Evolutionary conservation across 2,888 invertebrate genomes (phyloP).

Genomic region (Alloscopus bannaensis): DNA sequence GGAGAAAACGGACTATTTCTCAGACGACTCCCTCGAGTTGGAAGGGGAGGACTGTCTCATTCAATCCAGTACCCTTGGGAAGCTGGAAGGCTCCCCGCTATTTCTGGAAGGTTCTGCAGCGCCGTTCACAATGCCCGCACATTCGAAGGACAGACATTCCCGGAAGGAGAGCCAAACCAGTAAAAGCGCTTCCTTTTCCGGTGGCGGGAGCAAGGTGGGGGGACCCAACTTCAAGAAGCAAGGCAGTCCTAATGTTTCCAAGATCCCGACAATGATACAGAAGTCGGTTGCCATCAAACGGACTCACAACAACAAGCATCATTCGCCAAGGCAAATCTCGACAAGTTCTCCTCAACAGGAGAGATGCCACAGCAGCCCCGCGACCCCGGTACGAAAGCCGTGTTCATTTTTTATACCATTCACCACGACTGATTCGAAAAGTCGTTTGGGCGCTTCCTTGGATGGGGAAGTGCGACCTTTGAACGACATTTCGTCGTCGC

Average conservation of each 20-base stretch:
- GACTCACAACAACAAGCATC: too few species aligned
- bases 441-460: too few species aligned
- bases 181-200: neutral
- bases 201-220: conserved; percentile 4
- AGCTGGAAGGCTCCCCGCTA: conserved; percentile 4
- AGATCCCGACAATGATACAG: conserved; percentile 63
- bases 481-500: too few species aligned
- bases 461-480: too few species aligned
- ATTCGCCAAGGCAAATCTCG: too few species aligned
- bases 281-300: conserved; percentile 12
- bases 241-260: conserved; percentile 44
- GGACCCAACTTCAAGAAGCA: neutral
- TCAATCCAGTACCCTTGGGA: conserved; percentile 28
- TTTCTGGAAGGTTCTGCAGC: too few species aligned
- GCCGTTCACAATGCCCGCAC: conserved; percentile 54
- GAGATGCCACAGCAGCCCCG: conserved; percentile 34
- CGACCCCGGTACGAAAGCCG: conserved; percentile 61
- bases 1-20: conserved; percentile 72
- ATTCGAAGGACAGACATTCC: conserved; percentile 15
- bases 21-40: conserved; percentile 72
- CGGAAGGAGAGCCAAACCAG: conserved; percentile 1
- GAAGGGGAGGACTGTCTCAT: conserved; percentile 50
- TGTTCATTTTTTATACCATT: conserved; percentile 72
- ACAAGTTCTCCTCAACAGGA: neutral
- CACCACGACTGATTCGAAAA: conserved; percentile 13